Evolutionary conservation across 2,888 invertebrate species (phyloP).

Genomic region (Orthosia gracilis): DNA sequence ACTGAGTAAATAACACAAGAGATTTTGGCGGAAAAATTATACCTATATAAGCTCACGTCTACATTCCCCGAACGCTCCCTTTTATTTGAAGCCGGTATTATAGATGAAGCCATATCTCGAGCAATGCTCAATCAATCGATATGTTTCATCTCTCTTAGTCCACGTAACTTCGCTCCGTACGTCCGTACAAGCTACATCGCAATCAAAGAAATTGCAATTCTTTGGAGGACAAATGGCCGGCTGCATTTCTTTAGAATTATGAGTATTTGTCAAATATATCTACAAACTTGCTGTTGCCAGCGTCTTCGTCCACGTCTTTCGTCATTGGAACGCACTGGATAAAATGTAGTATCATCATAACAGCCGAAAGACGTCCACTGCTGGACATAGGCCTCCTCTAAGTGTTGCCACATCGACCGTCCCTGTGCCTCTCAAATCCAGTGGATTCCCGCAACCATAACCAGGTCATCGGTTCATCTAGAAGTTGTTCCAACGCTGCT

Average conservation of each 20-base stretch:
- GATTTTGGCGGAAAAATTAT: too few relatives aligned
- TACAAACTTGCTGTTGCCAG: background rate
- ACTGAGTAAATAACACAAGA: too few relatives aligned
- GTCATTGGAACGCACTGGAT: too few relatives aligned
- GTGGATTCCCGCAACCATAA: too few relatives aligned
- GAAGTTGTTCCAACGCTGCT: too few relatives aligned
- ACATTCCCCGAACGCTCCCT: background rate
- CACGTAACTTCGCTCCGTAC: background rate
- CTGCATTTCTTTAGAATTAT: background rate
- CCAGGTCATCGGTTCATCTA: too few relatives aligned
- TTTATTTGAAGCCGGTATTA: background rate
- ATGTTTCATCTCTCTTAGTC: background rate
- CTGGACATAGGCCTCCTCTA: too few relatives aligned
- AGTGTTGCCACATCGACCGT: too few relatives aligned
- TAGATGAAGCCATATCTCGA: background rate
- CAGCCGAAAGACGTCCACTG: too few relatives aligned
- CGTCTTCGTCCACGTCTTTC: background rate
- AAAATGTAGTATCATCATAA: too few relatives aligned
- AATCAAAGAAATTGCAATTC: slow-evolving; percentile 7
- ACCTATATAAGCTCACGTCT: too few relatives aligned
- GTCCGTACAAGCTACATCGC: background rate
- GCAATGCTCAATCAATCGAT: background rate
- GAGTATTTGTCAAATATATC: background rate
- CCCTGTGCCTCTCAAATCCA: too few relatives aligned
- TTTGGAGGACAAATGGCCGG: background rate